Evolutionary conservation across 1,140 invertebrate genomes (phyloP), one percentile per base, ranked within the genome.

Genomic region (Listronotus bonariensis): DNA sequence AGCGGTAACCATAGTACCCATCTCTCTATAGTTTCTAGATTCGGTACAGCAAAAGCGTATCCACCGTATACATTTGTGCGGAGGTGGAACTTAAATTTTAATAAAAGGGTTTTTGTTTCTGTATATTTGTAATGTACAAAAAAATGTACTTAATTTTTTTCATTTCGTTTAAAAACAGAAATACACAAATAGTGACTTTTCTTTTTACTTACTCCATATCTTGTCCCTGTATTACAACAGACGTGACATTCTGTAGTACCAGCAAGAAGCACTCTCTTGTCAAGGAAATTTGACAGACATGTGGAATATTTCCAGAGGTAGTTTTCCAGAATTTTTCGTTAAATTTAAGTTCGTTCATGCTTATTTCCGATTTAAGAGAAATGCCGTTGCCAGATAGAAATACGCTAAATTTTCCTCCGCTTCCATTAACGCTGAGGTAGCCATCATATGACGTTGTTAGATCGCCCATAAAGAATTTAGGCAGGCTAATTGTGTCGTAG

Each of bases 391-490:
- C 72, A 17, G 64, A 67, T 10, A 74, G 51, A 38, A 62, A 67
- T 8, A 72, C 70, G 14, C 40, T 53, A 42, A 68, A 71, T 20
- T 61, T 36, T 3, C 67, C 65, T 9, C 61, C 56, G 6, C 40
- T 56, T 41, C 56, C 38, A 18, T 59, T 51, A 51, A 74, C 61
- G 15, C 90, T 83, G 3, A 99, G 79, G 66, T 88, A 89, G 6
- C 96, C 96, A 67, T 95, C 96, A 77, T 99, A 99, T 0, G 96
- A 97, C 36, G 89, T 81, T 0, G 94, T 88, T 80, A 92, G 82
- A 81, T 98, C 96, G 3, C 93, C 94, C 2, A 91, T 82, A 79
- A 97, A 95, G 42, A 88, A 82, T 1, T 86, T 81, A 0, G 95
- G 92, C 15, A 74, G 41, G 26, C 55, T 68, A n/a, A 71, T 65